These are phyloP conservation scores for Channa maculata DNA, from an alignment of 2,113 vertebrate genomes.

Conservation along the genomic window DNA sequence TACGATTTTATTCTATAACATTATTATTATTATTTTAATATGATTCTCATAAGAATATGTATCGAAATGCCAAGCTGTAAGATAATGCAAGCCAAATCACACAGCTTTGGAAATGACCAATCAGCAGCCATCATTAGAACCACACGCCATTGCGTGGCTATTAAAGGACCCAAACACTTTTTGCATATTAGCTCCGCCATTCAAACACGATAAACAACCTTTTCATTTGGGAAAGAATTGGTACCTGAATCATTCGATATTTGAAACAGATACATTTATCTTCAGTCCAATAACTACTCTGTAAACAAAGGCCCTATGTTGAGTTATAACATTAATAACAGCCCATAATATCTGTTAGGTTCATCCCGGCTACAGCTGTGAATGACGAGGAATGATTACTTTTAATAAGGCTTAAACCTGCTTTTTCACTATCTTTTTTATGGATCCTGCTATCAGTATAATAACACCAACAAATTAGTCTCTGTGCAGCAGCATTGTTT, in stretches of 20 bases:
- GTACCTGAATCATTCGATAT: conserved; percentile 18
- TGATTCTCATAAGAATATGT: too few relatives aligned
- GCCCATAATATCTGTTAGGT: conserved; percentile 19
- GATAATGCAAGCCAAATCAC: too few relatives aligned
- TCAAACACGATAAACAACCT: not conserved
- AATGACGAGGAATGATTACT: conserved; percentile 47
- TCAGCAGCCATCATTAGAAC: too few relatives aligned
- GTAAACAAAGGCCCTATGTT: conserved; percentile 44
- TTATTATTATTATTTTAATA: too few relatives aligned
- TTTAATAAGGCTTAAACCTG: conserved; percentile 63
- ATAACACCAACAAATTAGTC: conserved; percentile 48
- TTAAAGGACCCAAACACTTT: not conserved
- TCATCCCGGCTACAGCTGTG: conserved; percentile 33
- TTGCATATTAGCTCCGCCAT: not conserved
- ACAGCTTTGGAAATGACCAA: too few relatives aligned
- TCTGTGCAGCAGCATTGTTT: conserved; percentile 30
- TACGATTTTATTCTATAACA: too few relatives aligned
- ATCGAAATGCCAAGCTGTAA: too few relatives aligned
- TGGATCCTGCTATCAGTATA: conserved; percentile 35
- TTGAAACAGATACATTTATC: conserved; percentile 32
- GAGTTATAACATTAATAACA: conserved; percentile 42
- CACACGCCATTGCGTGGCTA: too few relatives aligned
- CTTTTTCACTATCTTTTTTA: conserved; percentile 42
- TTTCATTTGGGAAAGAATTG: not conserved
- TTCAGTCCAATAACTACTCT: conserved; percentile 17